phyloP scores from a whole-genome alignment of 1,140 invertebrate species.

The Drosophila sturtevanti region DNA sequence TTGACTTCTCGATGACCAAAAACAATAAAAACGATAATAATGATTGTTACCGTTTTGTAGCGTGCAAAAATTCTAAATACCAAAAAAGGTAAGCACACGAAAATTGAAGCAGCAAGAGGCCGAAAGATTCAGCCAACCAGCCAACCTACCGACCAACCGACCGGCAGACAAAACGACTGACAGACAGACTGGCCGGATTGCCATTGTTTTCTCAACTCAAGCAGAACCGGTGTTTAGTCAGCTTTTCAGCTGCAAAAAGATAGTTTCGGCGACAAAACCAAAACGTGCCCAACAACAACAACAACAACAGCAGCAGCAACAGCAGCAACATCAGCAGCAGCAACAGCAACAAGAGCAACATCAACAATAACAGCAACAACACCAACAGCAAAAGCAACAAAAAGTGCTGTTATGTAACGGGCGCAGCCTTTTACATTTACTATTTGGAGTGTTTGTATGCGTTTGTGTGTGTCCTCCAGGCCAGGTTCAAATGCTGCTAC shows the following conservation, averaged over 20 bases:
- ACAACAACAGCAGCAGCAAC: conserved; percentile 32
- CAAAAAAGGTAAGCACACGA: conserved; percentile 59
- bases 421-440: conserved; percentile 61
- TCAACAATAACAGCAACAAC: conserved; percentile 40
- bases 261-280: conserved; percentile 21
- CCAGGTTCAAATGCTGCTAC: conserved; percentile 41
- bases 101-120: conserved; percentile 47
- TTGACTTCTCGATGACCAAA: conserved; percentile 47
- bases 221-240: conserved; percentile 15
- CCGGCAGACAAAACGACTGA: neutral
- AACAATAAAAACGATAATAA: conserved; percentile 60
- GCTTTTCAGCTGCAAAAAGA: conserved; percentile 6
- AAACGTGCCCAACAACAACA: conserved; percentile 20
- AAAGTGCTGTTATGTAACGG: conserved; percentile 72
- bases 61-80: conserved; percentile 63
- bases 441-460: conserved; percentile 31
- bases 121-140: neutral
- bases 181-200: neutral
- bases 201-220: conserved; percentile 16
- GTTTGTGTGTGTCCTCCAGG: conserved; percentile 20
- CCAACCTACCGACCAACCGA: neutral
- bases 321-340: conserved; percentile 25
- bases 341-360: conserved; percentile 38
- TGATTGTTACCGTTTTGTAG: conserved; percentile 60
- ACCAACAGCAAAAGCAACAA: conserved; percentile 41